Evolutionary conservation across 2,888 invertebrate genomes (phyloP).

Genomic region (Eudemis profundana): DNA sequence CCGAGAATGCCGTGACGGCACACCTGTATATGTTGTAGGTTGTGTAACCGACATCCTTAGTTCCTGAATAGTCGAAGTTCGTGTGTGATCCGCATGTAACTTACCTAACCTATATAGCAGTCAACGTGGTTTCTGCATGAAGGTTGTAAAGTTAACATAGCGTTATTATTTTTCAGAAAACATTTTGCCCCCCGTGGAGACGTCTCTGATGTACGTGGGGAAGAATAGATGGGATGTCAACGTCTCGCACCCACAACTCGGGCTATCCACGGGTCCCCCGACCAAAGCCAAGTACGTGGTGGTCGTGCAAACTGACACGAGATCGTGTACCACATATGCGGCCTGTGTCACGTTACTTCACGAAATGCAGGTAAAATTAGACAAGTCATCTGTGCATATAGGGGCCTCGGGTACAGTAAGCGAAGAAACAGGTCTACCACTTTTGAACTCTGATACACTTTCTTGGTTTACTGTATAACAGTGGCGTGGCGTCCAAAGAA

Average conservation of each 20-base stretch:
- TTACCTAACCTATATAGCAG: too few species aligned
- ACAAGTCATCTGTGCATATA: neutral
- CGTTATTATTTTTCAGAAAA: constrained; percentile 62
- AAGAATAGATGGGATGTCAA: constrained; percentile 58
- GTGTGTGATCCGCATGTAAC: too few species aligned
- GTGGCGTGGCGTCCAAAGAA: too few species aligned
- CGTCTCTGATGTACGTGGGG: constrained; percentile 58
- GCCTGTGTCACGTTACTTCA: constrained; percentile 66
- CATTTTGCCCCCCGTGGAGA: constrained; percentile 65
- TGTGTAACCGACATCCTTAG: too few species aligned
- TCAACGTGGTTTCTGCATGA: neutral
- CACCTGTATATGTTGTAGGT: too few species aligned
- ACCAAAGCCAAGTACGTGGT: constrained; percentile 65
- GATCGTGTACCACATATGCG: constrained; percentile 59
- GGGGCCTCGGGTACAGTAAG: too few species aligned
- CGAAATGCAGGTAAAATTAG: constrained; percentile 68
- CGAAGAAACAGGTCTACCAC: too few species aligned
- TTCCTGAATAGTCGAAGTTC: too few species aligned
- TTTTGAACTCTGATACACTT: too few species aligned
- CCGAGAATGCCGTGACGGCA: too few species aligned
- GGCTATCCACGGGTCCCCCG: constrained; percentile 40
- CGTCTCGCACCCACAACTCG: neutral
- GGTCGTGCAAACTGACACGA: constrained; percentile 74
- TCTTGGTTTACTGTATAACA: too few species aligned
- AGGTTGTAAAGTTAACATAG: neutral